A percentile compares a stretch with the other conserved stretches of the same genome.
These are phyloP conservation scores for Garrulus glandarius DNA, from an alignment of 2,797 vertebrate species.

Conservation along the genomic window DNA sequence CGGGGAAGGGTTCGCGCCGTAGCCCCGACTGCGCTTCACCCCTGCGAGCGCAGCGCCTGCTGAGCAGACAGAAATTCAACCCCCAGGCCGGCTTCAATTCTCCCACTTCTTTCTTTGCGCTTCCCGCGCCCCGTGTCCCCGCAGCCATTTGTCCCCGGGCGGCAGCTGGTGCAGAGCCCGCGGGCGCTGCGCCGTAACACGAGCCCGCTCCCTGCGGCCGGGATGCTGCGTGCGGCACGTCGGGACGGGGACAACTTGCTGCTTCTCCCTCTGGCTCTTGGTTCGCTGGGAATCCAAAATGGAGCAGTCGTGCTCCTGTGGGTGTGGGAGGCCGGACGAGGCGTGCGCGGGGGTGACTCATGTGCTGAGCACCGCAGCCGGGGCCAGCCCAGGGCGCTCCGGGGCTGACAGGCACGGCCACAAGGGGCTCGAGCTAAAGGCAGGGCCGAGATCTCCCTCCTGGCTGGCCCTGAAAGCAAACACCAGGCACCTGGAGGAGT, in stretches of 20 bases:
- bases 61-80: neutral
- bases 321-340: neutral
- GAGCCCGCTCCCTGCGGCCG: neutral
- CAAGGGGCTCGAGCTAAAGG: neutral
- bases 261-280: neutral
- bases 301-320: neutral
- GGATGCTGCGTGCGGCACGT: neutral
- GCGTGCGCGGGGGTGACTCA: neutral
- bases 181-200: neutral
- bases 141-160: slow-evolving; percentile 40
- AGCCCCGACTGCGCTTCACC: fast-evolving
- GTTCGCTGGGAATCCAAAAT: neutral
- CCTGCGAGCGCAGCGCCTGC: neutral
- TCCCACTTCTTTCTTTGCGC: neutral
- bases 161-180: slow-evolving; percentile 35
- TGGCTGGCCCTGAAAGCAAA: neutral
- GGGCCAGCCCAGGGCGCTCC: neutral
- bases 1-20: fast-evolving
- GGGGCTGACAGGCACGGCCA: fast-evolving
- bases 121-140: neutral
- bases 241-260: neutral
- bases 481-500: neutral
- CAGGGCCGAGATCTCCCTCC: neutral
- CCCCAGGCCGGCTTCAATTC: neutral
- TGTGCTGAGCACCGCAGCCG: neutral